Conservation (phyloP, 2,888 invertebrate genomes). For the Conchocele bisecta region DNA sequence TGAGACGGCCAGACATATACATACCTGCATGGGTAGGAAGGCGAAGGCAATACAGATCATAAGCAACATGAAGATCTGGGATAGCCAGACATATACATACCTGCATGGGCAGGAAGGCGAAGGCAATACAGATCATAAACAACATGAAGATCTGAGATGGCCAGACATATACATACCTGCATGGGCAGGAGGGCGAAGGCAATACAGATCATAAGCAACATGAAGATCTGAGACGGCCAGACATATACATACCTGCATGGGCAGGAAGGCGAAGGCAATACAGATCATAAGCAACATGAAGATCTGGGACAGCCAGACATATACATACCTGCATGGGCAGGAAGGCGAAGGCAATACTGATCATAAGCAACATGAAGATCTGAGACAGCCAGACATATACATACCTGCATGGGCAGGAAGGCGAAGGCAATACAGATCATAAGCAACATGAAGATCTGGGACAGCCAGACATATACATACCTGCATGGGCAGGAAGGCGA, state of each 20-base stretch:
- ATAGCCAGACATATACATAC: too few relatives aligned
- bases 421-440: constrained; percentile 60
- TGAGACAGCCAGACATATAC: constrained; percentile 66
- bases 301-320: constrained; percentile 69
- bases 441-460: constrained; percentile 51
- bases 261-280: constrained; percentile 69
- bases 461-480: constrained; percentile 55
- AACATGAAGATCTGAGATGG: constrained; percentile 48
- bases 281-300: constrained; percentile 74
- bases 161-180: too few relatives aligned
- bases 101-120: constrained; percentile 54
- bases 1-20: constrained; percentile 53
- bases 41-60: constrained; percentile 72
- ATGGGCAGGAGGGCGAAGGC: constrained; percentile 70
- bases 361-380: constrained; percentile 72
- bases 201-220: constrained; percentile 41
- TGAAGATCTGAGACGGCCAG: background rate
- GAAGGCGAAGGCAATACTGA: constrained; percentile 69
- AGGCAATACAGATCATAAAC: constrained; percentile 53
- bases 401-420: constrained; percentile 54
- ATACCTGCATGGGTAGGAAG: constrained; percentile 66
- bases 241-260: constrained; percentile 64
- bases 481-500: constrained; percentile 56
- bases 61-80: constrained; percentile 71
- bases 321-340: constrained; percentile 71